Base-by-base conservation (phyloP, 2,888 invertebrate species). In the Agrilus biguttatus region DNA sequence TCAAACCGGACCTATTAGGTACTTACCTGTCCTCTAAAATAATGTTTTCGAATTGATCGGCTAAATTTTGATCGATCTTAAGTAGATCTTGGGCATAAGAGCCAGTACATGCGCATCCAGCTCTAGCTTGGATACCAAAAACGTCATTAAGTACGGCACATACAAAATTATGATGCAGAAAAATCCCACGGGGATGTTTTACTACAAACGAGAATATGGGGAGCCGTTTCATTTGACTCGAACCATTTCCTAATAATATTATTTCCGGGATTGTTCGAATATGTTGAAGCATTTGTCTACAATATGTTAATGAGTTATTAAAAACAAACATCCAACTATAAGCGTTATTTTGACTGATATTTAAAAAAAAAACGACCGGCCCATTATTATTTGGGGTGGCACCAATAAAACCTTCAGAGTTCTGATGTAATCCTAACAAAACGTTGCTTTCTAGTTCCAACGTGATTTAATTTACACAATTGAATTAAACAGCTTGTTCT, bases 151-250 rank as follows among this genome's bases (percentile, higher is more conserved):
- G 72, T 14, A 92, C 75, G 8, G 87, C 83, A 52, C 83, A 83
- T 8, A 92, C 80, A 68, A 72, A 84, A 80, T 90, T 90, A 64
- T 91, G 87, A 62, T 92, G 92, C 2, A 91, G 75, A 61, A 85
- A 90, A 12, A 83, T 79, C 32, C 87, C 85, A 34, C 82, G 69
- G 0, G 82, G 79, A 62, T 90, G 86, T 51, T 83, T 77, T 40
- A 92, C 80, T 70, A 91, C 76, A 56, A 92, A 80, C 5, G 90
- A 89, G 62, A 91, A 85, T 44, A 90, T 80, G 3, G 91, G 85
- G 21, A 91, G 71, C 37, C 83, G 70, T 53, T 81, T 74, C 19
- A 76, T 71, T 8, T 75, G 75, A 1, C 77, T 75, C 4, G 80
- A 76, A 41, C 73, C 70, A 56, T 77, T 79, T 14, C 89, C 89